Conservation (phyloP, 2,888 invertebrate genomes). For the Caenorhabditis angaria region DNA sequence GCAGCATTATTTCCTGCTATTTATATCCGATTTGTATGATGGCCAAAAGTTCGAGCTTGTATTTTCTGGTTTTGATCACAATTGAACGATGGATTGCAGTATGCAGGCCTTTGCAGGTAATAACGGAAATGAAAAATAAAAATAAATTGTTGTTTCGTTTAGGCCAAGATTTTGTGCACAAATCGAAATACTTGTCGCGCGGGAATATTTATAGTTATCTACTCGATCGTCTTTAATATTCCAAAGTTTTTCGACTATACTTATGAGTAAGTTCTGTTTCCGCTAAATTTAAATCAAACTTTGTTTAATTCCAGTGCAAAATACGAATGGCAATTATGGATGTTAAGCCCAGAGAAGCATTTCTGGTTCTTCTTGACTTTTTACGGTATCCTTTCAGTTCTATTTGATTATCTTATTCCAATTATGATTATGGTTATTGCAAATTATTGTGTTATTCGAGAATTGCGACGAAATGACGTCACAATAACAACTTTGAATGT, state of each 20-base stretch:
- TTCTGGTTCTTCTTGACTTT: slow-evolving; percentile 44
- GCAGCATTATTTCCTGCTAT: slow-evolving; percentile 25
- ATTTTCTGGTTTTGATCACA: slow-evolving; percentile 40
- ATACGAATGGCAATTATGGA: slow-evolving; percentile 42
- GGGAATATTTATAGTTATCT: slow-evolving; percentile 34
- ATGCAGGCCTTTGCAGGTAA: slow-evolving; percentile 43
- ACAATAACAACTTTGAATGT: slow-evolving; percentile 33
- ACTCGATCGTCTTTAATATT: slow-evolving; percentile 41
- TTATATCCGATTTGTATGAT: slow-evolving; percentile 44
- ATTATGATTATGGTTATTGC: slow-evolving; percentile 39
- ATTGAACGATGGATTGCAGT: slow-evolving; percentile 45
- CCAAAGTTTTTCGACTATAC: slow-evolving; percentile 40
- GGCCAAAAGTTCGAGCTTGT: slow-evolving; percentile 37
- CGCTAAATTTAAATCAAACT: neutral
- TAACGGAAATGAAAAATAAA: too few relatives aligned
- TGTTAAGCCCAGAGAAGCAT: slow-evolving; percentile 39
- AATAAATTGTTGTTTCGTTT: slow-evolving; percentile 5
- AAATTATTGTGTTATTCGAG: slow-evolving; percentile 34
- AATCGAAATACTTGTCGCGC: slow-evolving; percentile 39
- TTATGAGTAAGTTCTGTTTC: slow-evolving; percentile 19
- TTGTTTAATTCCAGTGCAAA: slow-evolving; percentile 19
- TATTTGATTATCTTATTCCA: slow-evolving; percentile 37
- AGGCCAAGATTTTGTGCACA: slow-evolving; percentile 38
- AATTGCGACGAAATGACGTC: slow-evolving; percentile 35
- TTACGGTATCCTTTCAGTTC: slow-evolving; percentile 27